Percentiles rank a stretch among this genome's conserved stretches.
These are phyloP conservation scores for Python bivittatus DNA, from an alignment of 2,113 vertebrate species.

Conservation along the genomic window DNA sequence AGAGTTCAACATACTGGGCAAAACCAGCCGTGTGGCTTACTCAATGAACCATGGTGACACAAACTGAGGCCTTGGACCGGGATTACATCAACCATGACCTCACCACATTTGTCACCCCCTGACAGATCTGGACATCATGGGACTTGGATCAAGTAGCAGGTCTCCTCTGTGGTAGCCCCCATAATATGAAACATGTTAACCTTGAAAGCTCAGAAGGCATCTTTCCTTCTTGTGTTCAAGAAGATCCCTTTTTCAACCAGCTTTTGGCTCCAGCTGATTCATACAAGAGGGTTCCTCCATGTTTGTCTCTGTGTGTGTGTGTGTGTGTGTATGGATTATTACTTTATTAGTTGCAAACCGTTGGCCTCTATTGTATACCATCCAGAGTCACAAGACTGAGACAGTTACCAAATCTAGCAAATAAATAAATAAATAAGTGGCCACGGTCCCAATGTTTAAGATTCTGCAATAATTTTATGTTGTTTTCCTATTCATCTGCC, in stretches of 20 bases:
- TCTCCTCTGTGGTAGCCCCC: not conserved
- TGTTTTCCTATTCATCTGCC: not conserved
- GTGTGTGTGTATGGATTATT: not conserved
- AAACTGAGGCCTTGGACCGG: not conserved
- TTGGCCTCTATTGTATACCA: not conserved
- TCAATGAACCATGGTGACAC: not conserved
- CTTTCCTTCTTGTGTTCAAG: not conserved
- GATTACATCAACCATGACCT: not conserved
- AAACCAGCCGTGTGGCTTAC: too few relatives aligned
- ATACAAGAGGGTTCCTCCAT: not conserved
- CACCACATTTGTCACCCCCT: not conserved
- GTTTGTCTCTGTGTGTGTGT: too few relatives aligned
- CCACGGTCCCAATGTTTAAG: not conserved
- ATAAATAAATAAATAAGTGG: not conserved
- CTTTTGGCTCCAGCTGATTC: not conserved
- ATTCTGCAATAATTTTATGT: not conserved
- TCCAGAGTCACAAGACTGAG: not conserved
- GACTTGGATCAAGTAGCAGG: not conserved
- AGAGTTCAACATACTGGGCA: too few relatives aligned
- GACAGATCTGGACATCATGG: not conserved
- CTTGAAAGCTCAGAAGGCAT: not conserved
- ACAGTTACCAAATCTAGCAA: not conserved
- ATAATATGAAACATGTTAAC: not conserved
- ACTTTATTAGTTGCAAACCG: not conserved
- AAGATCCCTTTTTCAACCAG: not conserved